Base-by-base conservation (phyloP, 2,888 invertebrate species). In the Hololepta plana region DNA sequence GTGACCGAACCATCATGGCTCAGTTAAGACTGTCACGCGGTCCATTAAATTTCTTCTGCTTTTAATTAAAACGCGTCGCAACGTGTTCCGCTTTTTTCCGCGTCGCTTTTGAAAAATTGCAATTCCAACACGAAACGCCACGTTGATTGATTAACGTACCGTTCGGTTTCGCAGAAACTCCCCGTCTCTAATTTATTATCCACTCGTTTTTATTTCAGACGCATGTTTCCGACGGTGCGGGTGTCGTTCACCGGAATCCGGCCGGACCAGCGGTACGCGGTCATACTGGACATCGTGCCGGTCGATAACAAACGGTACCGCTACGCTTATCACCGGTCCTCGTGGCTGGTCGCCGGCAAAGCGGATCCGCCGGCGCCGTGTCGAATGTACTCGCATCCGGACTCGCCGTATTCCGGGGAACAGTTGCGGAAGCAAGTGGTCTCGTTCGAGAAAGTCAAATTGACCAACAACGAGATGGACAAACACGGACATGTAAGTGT, bases 391-490 rank as follows among this genome's bases (percentile, higher is more conserved):
- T 64, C 72, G 27, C 80, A 81, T 51, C 80, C 80, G 2, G 80
- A 81, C 49, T 73, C 73, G 2, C 79, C 80, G n/a, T 79, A 73
- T 52, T 72, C 71, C 24, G 76, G 75, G 2, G 76, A 79, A 38
- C 77, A 77, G 45, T 65, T 81, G 27, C 60, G 67, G 41, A 76
- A 77, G 44, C 77, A 79, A 50, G 72, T 76, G 35, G 72, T 82
- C 32, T 75, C 76, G 20, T 81, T 81, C 55, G 81, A 81, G 52
- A 82, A 81, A 54, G 72, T 80, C 42, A 82, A 81, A 48, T 62
- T 81, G 32, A 82, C 81, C 41, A 82, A 81, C 54, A 81, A 81
- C 53, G 79, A 80, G 53, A 68, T 79, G 65, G 75, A 75, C 49
- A 73, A 72, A 45, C 66, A 71, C 38, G 74, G 74, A 41, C 74